Evolutionary conservation across 1,140 invertebrate genomes (phyloP).

Genomic region (Stenopsyche tienmushanensis): DNA sequence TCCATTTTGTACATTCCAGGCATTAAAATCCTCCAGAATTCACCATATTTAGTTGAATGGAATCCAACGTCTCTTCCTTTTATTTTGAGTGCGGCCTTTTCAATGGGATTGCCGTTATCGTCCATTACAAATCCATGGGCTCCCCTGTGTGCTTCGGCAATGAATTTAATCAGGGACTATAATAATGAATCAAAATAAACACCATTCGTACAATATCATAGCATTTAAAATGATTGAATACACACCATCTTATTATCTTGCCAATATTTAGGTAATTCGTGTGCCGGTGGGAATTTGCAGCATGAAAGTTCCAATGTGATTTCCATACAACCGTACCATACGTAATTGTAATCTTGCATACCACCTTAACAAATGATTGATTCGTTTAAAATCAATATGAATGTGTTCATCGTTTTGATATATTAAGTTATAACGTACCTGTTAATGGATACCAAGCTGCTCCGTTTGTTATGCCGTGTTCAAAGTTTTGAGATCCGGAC

Average conservation of each 20-base stretch:
- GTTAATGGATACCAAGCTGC: slow-evolving; percentile 90
- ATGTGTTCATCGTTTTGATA: not conserved
- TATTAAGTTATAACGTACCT: slow-evolving; percentile 78
- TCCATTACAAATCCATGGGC: slow-evolving; percentile 81
- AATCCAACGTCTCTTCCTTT: slow-evolving; percentile 85
- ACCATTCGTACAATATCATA: not conserved
- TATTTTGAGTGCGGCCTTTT: slow-evolving; percentile 79
- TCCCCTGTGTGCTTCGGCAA: slow-evolving; percentile 87
- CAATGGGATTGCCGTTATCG: slow-evolving; percentile 76
- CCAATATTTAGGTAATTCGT: slow-evolving; percentile 90
- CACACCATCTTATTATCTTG: slow-evolving; percentile 85
- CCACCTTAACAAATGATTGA: slow-evolving; percentile 45
- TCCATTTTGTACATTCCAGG: slow-evolving; percentile 83
- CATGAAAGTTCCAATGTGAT: slow-evolving; percentile 96
- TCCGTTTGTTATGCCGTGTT: slow-evolving; percentile 88
- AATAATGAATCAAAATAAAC: slow-evolving; percentile 34
- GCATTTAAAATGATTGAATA: slow-evolving; percentile 12
- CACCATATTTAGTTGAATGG: slow-evolving; percentile 87
- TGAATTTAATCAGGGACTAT: slow-evolving; percentile 79
- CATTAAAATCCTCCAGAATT: slow-evolving; percentile 87
- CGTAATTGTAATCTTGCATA: slow-evolving; percentile 98
- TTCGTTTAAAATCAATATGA: not conserved
- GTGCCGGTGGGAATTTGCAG: slow-evolving; percentile 89
- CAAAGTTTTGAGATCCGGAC: slow-evolving; percentile 70
- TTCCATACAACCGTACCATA: slow-evolving; percentile 98